Evolutionary conservation across 92 coral and sea anemone genomes (phyloP), one percentile per base, ranked within the genome.

Genomic region (Scolanthus callimorphus): DNA sequence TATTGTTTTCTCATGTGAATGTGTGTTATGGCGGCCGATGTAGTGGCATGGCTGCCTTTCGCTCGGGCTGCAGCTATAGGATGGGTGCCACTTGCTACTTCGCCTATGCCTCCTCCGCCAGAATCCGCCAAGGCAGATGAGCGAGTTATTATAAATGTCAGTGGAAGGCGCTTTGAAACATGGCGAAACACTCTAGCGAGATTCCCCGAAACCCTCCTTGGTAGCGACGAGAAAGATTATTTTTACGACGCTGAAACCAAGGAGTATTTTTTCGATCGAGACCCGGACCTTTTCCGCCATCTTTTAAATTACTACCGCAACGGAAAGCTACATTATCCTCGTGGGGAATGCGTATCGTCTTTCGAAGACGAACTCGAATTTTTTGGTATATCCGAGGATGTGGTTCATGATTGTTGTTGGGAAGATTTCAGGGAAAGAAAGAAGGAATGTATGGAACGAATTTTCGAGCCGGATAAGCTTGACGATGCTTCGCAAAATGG

Each of bases 51-150:
- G 99, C 55, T 94, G 78, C 97, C 99, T 61, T 94, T 94, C 53
- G 99, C 96, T 45, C 77, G 99, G 30, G 99, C 99, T 69, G 99
- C 99, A 17, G 99, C 99, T 24, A 90, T 94, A 54, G 99, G 99
- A 69, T 94, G 94, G 99, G 96, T 78, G 30, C 99, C 99, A 26
- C 57, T 94, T n/a, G 99, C 99, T 25, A 74, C 96, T 38, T 82
- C 99, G 38, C 96, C 99, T 21, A 88, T 94, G 96, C 99, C 97
- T 10, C 95, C 99, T 11, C 97, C 99, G 37, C 99, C 99, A 60
- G 99, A 94, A 29, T 55, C 95, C 20, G 83, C 83, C 47, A 79
- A 90, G 59, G 79, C 77, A 53, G 99, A 94, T 61, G 97, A 94
- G 58, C 85, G 96, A 74, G 91, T 94, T 51, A 94, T 89, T 59